Evolutionary conservation across 2,797 vertebrate species (phyloP), one percentile per base, ranked within the genome.

Genomic region (Leptatherina wallacei): DNA sequence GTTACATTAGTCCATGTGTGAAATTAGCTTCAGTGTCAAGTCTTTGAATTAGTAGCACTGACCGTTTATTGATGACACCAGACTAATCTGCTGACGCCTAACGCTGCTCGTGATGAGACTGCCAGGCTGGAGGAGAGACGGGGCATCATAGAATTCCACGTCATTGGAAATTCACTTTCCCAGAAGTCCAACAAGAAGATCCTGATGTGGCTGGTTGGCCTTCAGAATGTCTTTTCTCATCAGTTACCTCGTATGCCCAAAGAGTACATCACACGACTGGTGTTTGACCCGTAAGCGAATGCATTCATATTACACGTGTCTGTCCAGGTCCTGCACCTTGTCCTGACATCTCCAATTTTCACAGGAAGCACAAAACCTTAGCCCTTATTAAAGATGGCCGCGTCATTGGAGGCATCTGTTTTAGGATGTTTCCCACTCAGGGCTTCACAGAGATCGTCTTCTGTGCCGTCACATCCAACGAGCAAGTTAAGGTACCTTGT

Each of bases 391-490:
- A 99, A 94, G 98, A 99, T 0, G 98, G 98, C 29, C 95, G 98
- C 11, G 98, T 99, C 89, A 99, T 99, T 0, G 98, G 98, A n/a
- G 98, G 98, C 65, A 97, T 99, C 93, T 99, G 98, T 91, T 99
- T 99, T 94, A 95, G 98, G 75, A 99, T 99, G 98, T 99, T 99
- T 89, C 97, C 97, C 64, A 98, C 98, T 65, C 98, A 99, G 93
- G 98, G 98, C 77, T 99, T 99, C 94, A 99, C 98, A 0, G 98
- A 99, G 93, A 99, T 99, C 0, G 98, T 99, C 77, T 99, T 99
- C 91, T 99, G 98, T 1, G 98, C 98, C 0, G 98, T 99, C 83
- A 99, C 98, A 0, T 99, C 98, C 61, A 99, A 99, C 0, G 98
- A 99, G 87, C 98, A 99, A 94, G 98, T 99, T 71, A 99, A 99